Conservation (phyloP, 2,888 invertebrate species). For the Scrobipalpa atriplicella region DNA sequence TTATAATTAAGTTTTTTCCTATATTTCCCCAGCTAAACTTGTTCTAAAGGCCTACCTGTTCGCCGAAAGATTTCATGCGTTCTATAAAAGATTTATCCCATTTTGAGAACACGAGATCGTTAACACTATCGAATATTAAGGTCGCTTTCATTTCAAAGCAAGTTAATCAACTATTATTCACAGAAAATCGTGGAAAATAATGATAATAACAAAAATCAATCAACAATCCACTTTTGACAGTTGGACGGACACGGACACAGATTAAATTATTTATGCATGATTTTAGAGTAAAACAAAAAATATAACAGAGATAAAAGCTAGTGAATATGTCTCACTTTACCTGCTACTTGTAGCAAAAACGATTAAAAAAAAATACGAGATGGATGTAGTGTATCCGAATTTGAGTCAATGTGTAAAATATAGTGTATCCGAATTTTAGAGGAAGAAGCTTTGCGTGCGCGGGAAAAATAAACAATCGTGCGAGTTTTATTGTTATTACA, state of each 20-base stretch:
- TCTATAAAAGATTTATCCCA: constrained; percentile 84
- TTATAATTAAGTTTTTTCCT: neutral
- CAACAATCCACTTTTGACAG: neutral
- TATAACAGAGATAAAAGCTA: too few relatives aligned
- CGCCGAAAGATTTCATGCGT: constrained; percentile 65
- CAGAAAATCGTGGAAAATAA: neutral
- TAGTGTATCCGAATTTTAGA: too few relatives aligned
- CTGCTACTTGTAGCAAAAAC: too few relatives aligned
- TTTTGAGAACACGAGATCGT: constrained; percentile 87
- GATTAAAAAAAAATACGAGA: too few relatives aligned
- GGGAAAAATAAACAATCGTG: too few relatives aligned
- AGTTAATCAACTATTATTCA: neutral
- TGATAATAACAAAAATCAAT: constrained; percentile 7
- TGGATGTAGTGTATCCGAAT: too few relatives aligned
- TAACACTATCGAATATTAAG: constrained; percentile 87
- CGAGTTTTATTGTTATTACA: too few relatives aligned
- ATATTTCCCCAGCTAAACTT: neutral
- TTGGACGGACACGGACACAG: neutral
- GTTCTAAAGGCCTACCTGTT: constrained; percentile 49
- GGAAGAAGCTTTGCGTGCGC: too few relatives aligned
- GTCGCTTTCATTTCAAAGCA: constrained; percentile 84
- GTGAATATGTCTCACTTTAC: too few relatives aligned
- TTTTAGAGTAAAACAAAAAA: too few relatives aligned
- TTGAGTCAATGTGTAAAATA: too few relatives aligned
- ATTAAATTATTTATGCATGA: too few relatives aligned